phyloP scores from a whole-genome alignment of 2,113 vertebrate genomes.

The Xiphias gladius region DNA sequence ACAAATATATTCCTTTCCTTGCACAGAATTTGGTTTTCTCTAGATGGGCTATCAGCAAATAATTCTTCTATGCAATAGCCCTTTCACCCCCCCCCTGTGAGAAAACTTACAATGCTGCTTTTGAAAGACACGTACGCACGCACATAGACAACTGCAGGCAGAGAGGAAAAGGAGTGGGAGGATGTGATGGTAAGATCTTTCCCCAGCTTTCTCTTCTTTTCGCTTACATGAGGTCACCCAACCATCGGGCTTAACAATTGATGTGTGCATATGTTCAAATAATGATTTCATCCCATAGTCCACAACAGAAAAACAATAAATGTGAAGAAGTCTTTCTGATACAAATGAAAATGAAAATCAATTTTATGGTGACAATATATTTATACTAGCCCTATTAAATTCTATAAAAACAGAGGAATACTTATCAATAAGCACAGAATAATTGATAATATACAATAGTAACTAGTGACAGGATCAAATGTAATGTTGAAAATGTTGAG shows the following conservation, averaged over 20 bases:
- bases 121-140: constrained; percentile 15
- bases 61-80: constrained; percentile 25
- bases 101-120: constrained; percentile 56
- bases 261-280: constrained; percentile 17
- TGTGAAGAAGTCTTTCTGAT: background rate
- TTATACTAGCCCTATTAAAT: background rate
- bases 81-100: constrained; percentile 44
- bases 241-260: constrained; percentile 36
- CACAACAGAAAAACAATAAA: constrained; percentile 16
- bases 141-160: constrained; percentile 5
- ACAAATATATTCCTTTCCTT: constrained; percentile 40
- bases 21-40: constrained; percentile 41
- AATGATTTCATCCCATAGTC: constrained; percentile 30
- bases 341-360: constrained; percentile 13
- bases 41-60: constrained; percentile 54
- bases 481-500: constrained; percentile 5
- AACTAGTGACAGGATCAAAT: constrained; percentile 1
- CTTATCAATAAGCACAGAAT: constrained; percentile 27
- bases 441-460: constrained; percentile 49
- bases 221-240: constrained; percentile 55
- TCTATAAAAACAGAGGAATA: constrained; percentile 29
- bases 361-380: constrained; percentile 31
- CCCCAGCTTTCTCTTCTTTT: constrained; percentile 36
- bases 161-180: constrained; percentile 64
- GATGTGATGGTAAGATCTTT: constrained; percentile 51